phyloP scores from a whole-genome alignment of 1,140 invertebrate genomes.

The Formica exsecta region DNA sequence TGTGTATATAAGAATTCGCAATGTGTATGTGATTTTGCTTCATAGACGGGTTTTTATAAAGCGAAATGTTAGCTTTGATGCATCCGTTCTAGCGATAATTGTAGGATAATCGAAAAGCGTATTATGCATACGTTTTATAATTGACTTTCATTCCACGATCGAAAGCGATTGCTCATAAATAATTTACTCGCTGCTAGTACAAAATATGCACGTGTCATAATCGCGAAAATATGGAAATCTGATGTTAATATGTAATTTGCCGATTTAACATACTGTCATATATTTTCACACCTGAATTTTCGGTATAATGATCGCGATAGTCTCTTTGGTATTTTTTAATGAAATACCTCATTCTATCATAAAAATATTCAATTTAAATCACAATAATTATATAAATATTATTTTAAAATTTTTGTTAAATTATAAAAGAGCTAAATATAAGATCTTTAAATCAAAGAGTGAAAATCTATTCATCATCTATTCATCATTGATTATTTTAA shows the following conservation, averaged over 20 bases:
- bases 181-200: conserved; percentile 25
- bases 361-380: background rate
- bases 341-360: background rate
- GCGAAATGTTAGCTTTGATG: conserved; percentile 23
- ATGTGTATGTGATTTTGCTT: background rate
- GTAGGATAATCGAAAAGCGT: conserved; percentile 45
- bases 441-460: background rate
- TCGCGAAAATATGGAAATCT: conserved; percentile 50
- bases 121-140: conserved; percentile 55
- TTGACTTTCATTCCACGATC: conserved; percentile 37
- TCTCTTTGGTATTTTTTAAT: background rate
- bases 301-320: background rate
- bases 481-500: background rate
- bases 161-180: conserved; percentile 29
- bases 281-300: conserved; percentile 28
- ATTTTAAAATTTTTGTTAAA: background rate
- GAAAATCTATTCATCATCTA: background rate
- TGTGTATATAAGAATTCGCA: background rate
- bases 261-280: background rate
- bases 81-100: conserved; percentile 19
- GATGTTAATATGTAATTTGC: conserved; percentile 31
- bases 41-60: conserved; percentile 3
- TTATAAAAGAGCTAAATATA: background rate
- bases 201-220: conserved; percentile 27
- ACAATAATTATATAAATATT: background rate